phyloP scores from a whole-genome alignment of 53 echinoderm and acorn worm species.

The Paracentrotus lividus region DNA sequence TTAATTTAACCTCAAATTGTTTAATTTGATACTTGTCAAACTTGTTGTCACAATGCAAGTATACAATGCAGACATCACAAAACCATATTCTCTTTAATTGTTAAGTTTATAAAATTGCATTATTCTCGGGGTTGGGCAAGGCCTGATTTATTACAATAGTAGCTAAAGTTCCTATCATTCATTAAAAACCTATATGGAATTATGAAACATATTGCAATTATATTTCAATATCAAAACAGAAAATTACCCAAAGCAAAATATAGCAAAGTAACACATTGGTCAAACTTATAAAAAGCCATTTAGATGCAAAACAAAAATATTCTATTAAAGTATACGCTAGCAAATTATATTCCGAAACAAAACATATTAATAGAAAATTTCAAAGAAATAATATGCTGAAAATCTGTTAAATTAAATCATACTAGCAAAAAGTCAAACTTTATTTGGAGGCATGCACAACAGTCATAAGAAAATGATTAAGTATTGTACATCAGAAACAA shows the following conservation, averaged over 20 bases:
- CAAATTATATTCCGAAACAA: neutral
- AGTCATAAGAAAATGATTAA: neutral
- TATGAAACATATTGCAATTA: neutral
- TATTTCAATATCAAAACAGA: neutral
- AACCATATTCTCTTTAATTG: no score
- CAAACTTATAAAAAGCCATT: neutral
- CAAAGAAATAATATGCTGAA: neutral
- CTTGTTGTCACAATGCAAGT: no score
- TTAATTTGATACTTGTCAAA: neutral
- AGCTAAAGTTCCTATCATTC: neutral
- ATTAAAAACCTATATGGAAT: neutral
- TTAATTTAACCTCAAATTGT: no score
- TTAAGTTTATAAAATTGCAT: no score
- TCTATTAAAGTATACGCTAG: neutral
- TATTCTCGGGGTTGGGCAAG: no score
- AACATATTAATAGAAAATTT: neutral
- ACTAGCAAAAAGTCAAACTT: neutral
- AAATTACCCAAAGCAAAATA: neutral
- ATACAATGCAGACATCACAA: neutral
- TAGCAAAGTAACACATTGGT: neutral
- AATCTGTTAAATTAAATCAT: neutral
- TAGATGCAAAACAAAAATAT: neutral
- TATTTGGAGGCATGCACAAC: neutral
- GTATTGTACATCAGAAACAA: neutral
- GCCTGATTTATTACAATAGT: no score